These are phyloP conservation scores for Drosophila diplacantha DNA, from an alignment of 2,888 invertebrate genomes.

Conservation along the genomic window DNA sequence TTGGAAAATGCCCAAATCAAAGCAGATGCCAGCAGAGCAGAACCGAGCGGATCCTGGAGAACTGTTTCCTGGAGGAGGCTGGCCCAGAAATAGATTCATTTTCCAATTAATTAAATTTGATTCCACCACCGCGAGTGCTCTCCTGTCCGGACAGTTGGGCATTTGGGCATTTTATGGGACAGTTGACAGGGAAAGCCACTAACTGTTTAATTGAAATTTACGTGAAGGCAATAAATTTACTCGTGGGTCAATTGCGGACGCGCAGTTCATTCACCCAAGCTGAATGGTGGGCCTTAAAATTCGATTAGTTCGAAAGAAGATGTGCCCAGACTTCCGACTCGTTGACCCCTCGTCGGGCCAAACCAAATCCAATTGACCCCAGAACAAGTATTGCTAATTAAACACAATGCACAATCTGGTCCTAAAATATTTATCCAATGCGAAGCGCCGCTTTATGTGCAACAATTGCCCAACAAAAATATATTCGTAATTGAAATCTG, in stretches of 20 bases:
- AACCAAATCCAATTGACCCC: slow-evolving; percentile 32
- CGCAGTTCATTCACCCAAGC: slow-evolving; percentile 20
- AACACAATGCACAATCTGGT: slow-evolving; percentile 23
- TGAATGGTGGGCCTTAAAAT: slow-evolving; percentile 21
- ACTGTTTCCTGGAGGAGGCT: slow-evolving; percentile 4
- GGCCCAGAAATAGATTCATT: slow-evolving; percentile 52
- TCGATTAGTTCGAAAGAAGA: slow-evolving; percentile 22
- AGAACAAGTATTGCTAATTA: slow-evolving; percentile 37
- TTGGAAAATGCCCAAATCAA: slow-evolving; percentile 37
- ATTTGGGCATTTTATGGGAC: slow-evolving; percentile 54
- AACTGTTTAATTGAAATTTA: slow-evolving; percentile 66
- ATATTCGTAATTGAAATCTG: slow-evolving; percentile 51
- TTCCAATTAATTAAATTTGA: slow-evolving; percentile 70
- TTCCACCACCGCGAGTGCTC: slow-evolving; percentile 49
- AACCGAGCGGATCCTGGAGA: slow-evolving; percentile 1
- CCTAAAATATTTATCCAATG: slow-evolving; percentile 26
- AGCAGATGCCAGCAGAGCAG: slow-evolving; percentile 16
- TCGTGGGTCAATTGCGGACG: slow-evolving; percentile 24
- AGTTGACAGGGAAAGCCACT: slow-evolving; percentile 62
- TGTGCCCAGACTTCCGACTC: background rate
- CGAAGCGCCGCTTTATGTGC: slow-evolving; percentile 22
- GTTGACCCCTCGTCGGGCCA: background rate
- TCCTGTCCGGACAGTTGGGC: slow-evolving; percentile 21
- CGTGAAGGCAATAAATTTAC: slow-evolving; percentile 36
- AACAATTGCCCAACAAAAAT: slow-evolving; percentile 32